Evolutionary conservation across 2,797 vertebrate genomes (phyloP).

Genomic region (Sternarchorhynchus goeldii): DNA sequence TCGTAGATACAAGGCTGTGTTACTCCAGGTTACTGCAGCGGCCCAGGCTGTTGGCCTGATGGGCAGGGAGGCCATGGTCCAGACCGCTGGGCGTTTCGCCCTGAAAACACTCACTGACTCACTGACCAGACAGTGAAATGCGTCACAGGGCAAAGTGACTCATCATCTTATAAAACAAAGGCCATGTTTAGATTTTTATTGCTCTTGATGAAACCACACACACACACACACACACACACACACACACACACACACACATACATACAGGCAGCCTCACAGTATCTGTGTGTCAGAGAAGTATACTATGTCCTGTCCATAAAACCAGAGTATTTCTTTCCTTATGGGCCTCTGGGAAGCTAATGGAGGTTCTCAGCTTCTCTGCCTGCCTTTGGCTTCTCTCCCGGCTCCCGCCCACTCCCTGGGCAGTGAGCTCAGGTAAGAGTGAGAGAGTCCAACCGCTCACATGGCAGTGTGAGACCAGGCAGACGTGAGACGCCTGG

Average conservation of each 20-base stretch:
- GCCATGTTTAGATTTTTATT: slow-evolving; percentile 38
- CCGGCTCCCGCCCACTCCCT: not conserved
- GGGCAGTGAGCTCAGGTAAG: not conserved
- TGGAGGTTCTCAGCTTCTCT: no score
- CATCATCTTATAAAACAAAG: slow-evolving; percentile 39
- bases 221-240: not conserved
- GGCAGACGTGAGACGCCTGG: slow-evolving; percentile 24
- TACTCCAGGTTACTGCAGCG: not conserved
- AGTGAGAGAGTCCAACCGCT: not conserved
- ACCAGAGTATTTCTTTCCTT: not conserved
- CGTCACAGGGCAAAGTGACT: slow-evolving; percentile 43
- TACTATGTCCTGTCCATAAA: slow-evolving; percentile 26
- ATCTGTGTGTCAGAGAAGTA: slow-evolving; percentile 23
- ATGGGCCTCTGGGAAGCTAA: no score
- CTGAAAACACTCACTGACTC: slow-evolving; percentile 5
- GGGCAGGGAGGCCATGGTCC: not conserved
- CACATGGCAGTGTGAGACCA: slow-evolving; percentile 26
- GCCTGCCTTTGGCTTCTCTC: no score
- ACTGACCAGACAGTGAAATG: slow-evolving; percentile 2
- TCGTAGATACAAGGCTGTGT: not conserved
- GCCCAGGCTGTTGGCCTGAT: not conserved
- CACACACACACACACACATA: slow-evolving; percentile 16
- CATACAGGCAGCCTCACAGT: not conserved
- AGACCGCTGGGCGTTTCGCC: not conserved
- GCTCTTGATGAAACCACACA: slow-evolving; percentile 22